Percentiles rank a stretch among this genome's conserved stretches.
phyloP scores from a whole-genome alignment of 1,140 invertebrate genomes.

The Eupristina koningsbergeri region DNA sequence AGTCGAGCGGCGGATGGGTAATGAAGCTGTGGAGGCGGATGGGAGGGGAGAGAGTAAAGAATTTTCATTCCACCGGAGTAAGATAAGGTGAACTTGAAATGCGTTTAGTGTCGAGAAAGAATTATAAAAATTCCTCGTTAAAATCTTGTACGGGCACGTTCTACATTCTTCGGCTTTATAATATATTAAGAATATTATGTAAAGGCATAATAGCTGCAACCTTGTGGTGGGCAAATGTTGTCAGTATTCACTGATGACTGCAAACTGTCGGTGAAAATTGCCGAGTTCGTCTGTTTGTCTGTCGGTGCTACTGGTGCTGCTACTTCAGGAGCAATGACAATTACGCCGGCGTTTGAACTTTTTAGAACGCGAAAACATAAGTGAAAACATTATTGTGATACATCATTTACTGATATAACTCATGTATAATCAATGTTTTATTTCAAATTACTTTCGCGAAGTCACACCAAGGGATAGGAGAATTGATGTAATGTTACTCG shows the following conservation, averaged over 20 bases:
- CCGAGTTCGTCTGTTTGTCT: no score
- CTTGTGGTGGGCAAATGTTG: slow-evolving; percentile 17
- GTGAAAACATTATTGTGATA: slow-evolving; percentile 31
- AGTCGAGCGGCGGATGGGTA: neutral
- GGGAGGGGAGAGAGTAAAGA: no score
- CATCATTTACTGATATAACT: slow-evolving; percentile 21
- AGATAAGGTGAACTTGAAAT: slow-evolving; percentile 21
- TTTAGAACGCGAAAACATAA: slow-evolving; percentile 19
- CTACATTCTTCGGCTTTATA: slow-evolving; percentile 2
- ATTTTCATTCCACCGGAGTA: neutral
- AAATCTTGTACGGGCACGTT: slow-evolving; percentile 20
- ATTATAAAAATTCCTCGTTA: slow-evolving; percentile 17
- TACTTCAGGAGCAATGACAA: slow-evolving; percentile 26
- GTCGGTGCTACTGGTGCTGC: no score
- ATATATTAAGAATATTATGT: slow-evolving; percentile 32
- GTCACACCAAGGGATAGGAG: neutral
- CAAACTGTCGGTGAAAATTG: slow-evolving; percentile 36
- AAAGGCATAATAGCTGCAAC: slow-evolving; percentile 18
- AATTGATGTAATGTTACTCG: neutral
- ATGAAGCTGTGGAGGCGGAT: no score
- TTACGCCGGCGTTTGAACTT: slow-evolving; percentile 15
- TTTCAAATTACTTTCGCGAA: neutral
- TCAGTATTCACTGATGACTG: slow-evolving; percentile 32
- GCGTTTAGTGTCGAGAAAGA: slow-evolving; percentile 31
- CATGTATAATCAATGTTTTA: neutral